Evolutionary conservation across 2,113 vertebrate species (phyloP), one percentile per base, ranked within the genome.

Genomic region (Alouatta palliata): DNA sequence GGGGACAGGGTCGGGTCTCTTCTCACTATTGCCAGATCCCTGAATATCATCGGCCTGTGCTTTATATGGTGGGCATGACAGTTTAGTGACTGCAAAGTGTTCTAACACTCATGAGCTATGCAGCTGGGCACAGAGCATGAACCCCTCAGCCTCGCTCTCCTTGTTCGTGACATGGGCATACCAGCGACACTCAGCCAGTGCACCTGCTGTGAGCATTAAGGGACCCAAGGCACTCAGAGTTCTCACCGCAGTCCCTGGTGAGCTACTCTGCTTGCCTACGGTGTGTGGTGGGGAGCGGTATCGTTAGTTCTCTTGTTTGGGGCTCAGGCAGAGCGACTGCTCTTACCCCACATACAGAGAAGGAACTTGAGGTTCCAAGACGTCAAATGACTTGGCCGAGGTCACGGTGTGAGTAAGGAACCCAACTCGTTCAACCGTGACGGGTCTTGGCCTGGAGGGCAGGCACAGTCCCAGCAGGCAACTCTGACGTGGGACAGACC

Each of bases 261-360:
- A 4, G 8, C 23, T 1, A 17, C 6, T 13, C 30, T 1, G 13
- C 25, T 70, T 27, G 3, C 70, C 49, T 11, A 1, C 0, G 1
- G 21, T 35, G 16, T 35, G 11, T 13, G 32, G 16, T 27, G 30
- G 30, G 76, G 52, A 8, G 9, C n/a, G n/a, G 23, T 6, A 16
- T 5, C 0, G 3, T 25, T 2, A 43, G 16, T 43, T 93, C 45
- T n/a, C 45, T 17, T 13, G 16, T 35, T 11, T 25, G 64, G 64
- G 64, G 32, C 40, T 71, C 58, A n/a, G 25, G 30, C 11, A 70
- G 23, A 37, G n/a, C 9, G 1, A 8, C 64, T 0, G 0, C 13
- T 54, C 32, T 91, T 17, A 73, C 16, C 11, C 1, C 35, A 70
- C 20, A 73, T 19, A 82, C 35, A 75, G 49, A 66, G 81, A 90